Conservation (phyloP, 2,113 vertebrate species). For the Tiliqua scincoides region DNA sequence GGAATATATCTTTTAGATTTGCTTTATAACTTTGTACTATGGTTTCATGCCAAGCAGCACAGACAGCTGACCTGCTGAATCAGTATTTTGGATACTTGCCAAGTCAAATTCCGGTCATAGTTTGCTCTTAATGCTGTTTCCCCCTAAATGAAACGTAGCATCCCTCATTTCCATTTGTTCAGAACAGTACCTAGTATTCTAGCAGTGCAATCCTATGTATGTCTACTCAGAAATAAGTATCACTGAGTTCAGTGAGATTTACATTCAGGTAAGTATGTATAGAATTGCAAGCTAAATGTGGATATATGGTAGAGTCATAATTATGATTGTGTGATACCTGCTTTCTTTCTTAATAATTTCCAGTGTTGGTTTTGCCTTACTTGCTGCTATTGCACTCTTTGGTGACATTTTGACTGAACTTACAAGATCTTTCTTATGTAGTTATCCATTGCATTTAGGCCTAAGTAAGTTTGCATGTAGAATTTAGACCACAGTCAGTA, state of each 20-base stretch:
- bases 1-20: not conserved
- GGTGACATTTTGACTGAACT: not conserved
- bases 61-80: not conserved
- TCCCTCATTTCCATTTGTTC: not conserved
- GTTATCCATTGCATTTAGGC: not conserved
- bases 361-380: not conserved
- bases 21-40: not conserved
- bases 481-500: too few species aligned
- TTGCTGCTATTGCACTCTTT: not conserved
- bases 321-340: not conserved
- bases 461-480: too few species aligned
- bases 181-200: not conserved
- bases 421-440: not conserved
- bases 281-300: not conserved
- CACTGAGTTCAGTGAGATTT: too few species aligned
- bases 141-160: not conserved
- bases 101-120: conserved; percentile 11
- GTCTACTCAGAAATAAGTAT: too few species aligned
- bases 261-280: too few species aligned
- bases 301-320: not conserved
- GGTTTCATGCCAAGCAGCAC: not conserved
- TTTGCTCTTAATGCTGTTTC: conserved; percentile 8
- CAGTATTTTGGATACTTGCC: conserved; percentile 19
- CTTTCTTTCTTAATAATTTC: not conserved
- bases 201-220: too few species aligned